Evolutionary conservation across 1,140 invertebrate genomes (phyloP).

Genomic region (Drosophila leontia): DNA sequence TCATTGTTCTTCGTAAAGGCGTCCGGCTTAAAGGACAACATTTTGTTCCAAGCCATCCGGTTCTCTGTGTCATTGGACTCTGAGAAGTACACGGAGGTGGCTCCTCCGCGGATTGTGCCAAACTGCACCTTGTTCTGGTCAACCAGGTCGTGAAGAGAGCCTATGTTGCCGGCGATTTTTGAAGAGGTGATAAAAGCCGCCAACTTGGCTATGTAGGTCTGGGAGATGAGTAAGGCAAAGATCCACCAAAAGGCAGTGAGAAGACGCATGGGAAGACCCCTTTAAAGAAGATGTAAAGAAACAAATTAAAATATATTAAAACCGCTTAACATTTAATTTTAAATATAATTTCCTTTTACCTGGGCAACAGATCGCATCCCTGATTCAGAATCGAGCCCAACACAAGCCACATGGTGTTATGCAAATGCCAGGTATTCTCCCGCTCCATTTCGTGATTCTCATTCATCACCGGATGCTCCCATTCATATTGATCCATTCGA

Average conservation of each 20-base stretch:
- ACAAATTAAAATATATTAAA: background rate
- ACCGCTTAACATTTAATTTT: too few species aligned
- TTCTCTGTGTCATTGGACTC: slow-evolving; percentile 90
- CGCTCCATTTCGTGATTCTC: slow-evolving; percentile 89
- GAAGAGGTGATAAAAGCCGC: slow-evolving; percentile 96
- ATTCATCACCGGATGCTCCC: slow-evolving; percentile 92
- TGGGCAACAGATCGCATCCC: slow-evolving; percentile 92
- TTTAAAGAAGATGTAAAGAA: slow-evolving; percentile 62
- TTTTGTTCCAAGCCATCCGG: slow-evolving; percentile 91
- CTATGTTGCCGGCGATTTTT: slow-evolving; percentile 93
- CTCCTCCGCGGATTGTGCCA: slow-evolving; percentile 91
- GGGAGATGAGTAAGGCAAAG: slow-evolving; percentile 96
- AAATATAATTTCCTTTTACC: slow-evolving; percentile 86
- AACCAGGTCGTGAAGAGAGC: slow-evolving; percentile 94
- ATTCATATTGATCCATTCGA: slow-evolving; percentile 91
- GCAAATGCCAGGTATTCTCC: slow-evolving; percentile 91
- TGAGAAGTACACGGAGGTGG: slow-evolving; percentile 87
- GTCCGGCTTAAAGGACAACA: slow-evolving; percentile 91
- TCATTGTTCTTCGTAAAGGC: slow-evolving; percentile 93
- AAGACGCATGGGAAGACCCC: slow-evolving; percentile 92
- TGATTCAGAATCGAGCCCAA: slow-evolving; percentile 92
- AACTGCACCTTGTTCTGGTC: slow-evolving; percentile 95
- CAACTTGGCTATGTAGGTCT: slow-evolving; percentile 97
- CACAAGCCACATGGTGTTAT: slow-evolving; percentile 91
- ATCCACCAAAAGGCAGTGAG: slow-evolving; percentile 97